Evolutionary conservation across 2,797 vertebrate species (phyloP), one percentile per base, ranked within the genome.

Genomic region (Pygocentrus nattereri): DNA sequence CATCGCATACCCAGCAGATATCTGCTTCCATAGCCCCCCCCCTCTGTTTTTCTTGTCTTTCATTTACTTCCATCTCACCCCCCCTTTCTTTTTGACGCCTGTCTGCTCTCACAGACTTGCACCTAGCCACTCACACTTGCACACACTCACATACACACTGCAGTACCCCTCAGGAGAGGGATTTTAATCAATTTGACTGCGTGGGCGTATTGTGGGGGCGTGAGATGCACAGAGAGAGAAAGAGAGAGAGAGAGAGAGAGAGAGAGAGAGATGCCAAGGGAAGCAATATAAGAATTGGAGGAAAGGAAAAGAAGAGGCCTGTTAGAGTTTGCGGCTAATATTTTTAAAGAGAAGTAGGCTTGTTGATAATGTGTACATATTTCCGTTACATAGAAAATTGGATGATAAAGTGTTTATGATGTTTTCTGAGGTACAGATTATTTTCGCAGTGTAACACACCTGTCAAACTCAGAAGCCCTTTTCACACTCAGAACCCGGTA

Each of bases 141-240:
- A 78, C 80, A 86, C 31, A 65, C 15, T 52, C 41, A 65, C 21
- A 64, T 8, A 64, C 87, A 84, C 83, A 86, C 81, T 61, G 79
- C 67, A 76, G 73, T 88, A 62, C 84, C 88, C 88, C 87, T 82
- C 88, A 86, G 90, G 91, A 92, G 90, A 89, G 19, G 85, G 88
- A 89, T 90, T 90, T 90, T 90, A 93, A 93, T 93, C 93, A 92
- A 87, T 93, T 91, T 89, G 88, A 89, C 85, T 91, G 91, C 77
- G 89, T 91, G 93, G 92, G 92, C 76, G 86, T 68, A 86, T 85
- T 88, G 87, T 81, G 88, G 87, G 89, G 88, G 90, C 61, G 87
- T 85, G 87, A 82, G 86, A 85, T 59, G 84, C 72, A 76, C 67
- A 72, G 80, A 82, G 82, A 82, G 86, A 85, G 87, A 86, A 2